Evolutionary conservation across 2,888 invertebrate genomes (phyloP), one percentile per base, ranked within the genome.

Genomic region (Empis livida): DNA sequence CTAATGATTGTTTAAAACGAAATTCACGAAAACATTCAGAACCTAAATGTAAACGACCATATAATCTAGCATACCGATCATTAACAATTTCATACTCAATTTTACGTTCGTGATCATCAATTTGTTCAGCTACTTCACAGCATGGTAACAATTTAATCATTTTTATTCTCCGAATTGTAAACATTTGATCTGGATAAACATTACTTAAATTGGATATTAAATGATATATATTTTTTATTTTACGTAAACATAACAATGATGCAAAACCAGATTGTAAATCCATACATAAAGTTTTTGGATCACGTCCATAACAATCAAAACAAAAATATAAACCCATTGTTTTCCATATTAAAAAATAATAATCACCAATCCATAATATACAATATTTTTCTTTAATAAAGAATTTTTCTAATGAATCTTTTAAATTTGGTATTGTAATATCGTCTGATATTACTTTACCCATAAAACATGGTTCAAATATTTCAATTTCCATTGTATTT

Each of bases 321-420:
- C 67, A 55, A 53, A 68, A 61, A 54, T 58, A 67, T 2, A 59
- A 52, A 3, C 58, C 60, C 0, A 46, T 45, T 3, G 61, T 57
- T 32, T 55, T 60, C 67, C 68, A 68, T 5, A 67, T 54, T 16
- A 68, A 43, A n/a, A 57, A 41, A 53, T 67, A 67, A 49, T 55
- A 57, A n/a, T 51, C 45, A 1, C 51, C 54, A 0, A 63, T 51
- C 17, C 51, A 57, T 16, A 65, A 48, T 0, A 68, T 39, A 1
- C 57, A 58, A 43, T 58, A 57, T 27, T 59, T 59, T 13, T 49
- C 47, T 2, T 56, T 49, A 8, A 54, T 57, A 16, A 67, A 61
- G 30, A 61, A 68, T 6, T 49, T 54, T 5, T 48, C 45, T 16
- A 45, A 14, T 11, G 31, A 31, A 15, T 39, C 38, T 14, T 14